phyloP scores from a whole-genome alignment of 1,140 invertebrate genomes.

The Danaus melanippus region DNA sequence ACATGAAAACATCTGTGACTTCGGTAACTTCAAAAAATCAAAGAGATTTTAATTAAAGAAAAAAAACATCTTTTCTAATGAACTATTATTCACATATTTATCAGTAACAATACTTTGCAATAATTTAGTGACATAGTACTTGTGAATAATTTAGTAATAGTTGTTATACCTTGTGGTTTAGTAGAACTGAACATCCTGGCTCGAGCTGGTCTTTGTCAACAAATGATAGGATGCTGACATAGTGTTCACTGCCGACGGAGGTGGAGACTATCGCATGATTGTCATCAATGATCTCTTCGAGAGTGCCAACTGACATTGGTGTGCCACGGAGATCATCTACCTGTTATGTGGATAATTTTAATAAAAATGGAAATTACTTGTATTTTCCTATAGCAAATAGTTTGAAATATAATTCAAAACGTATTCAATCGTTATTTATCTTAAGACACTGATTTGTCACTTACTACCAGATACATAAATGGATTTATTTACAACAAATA shows the following conservation, averaged over 20 bases:
- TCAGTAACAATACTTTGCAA: no score
- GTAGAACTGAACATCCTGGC: conserved; percentile 97
- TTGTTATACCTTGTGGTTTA: conserved; percentile 91
- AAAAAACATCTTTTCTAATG: no score
- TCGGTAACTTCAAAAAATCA: no score
- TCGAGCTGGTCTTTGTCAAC: conserved; percentile 99
- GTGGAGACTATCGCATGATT: conserved; percentile 99
- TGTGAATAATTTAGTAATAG: no score
- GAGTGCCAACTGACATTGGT: conserved; percentile 99
- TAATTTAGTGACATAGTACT: no score
- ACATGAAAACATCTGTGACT: conserved; percentile 1
- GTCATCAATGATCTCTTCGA: conserved; percentile 99
- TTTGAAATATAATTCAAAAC: no score
- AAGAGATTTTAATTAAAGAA: no score
- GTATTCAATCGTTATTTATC: background rate
- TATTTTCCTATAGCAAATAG: no score
- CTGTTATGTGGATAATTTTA: conserved; percentile 21
- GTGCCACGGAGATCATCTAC: conserved; percentile 99
- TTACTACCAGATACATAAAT: background rate
- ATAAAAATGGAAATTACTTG: no score
- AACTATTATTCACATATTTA: no score
- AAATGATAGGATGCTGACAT: conserved; percentile 99
- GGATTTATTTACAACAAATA: background rate
- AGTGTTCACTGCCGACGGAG: conserved; percentile 99
- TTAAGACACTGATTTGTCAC: no score